Conservation (phyloP, 2,888 invertebrate species). For the Drosophila testacea region DNA sequence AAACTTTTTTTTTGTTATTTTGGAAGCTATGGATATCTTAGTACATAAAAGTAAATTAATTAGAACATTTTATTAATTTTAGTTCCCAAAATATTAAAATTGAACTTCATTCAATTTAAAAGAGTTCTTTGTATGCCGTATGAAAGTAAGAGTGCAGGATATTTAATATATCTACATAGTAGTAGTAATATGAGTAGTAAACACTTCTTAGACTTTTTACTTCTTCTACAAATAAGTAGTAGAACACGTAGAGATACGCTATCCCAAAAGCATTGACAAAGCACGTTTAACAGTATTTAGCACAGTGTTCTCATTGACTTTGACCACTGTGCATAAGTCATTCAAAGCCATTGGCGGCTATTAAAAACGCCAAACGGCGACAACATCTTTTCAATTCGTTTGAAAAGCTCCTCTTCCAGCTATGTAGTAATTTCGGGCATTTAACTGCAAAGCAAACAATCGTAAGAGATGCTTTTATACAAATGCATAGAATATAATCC, state of each 20-base stretch:
- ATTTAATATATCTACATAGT: too few species aligned
- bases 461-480: constrained; percentile 76
- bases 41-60: neutral
- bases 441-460: constrained; percentile 77
- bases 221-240: neutral
- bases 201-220: too few species aligned
- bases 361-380: constrained; percentile 68
- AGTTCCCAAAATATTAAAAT: too few species aligned
- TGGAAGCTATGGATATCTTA: too few species aligned
- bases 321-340: constrained; percentile 46
- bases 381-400: constrained; percentile 68
- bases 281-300: too few species aligned
- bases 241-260: neutral
- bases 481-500: constrained; percentile 71
- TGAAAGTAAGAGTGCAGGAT: too few species aligned
- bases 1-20: neutral
- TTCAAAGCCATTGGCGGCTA: constrained; percentile 51
- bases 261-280: neutral
- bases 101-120: too few species aligned
- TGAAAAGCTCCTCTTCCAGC: constrained; percentile 59
- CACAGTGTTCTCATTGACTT: neutral
- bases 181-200: neutral
- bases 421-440: constrained; percentile 47
- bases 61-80: too few species aligned
- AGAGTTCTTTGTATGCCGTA: too few species aligned